Evolutionary conservation across 2,113 vertebrate species (phyloP), one percentile per base, ranked within the genome.

Genomic region (Paralichthys olivaceus): DNA sequence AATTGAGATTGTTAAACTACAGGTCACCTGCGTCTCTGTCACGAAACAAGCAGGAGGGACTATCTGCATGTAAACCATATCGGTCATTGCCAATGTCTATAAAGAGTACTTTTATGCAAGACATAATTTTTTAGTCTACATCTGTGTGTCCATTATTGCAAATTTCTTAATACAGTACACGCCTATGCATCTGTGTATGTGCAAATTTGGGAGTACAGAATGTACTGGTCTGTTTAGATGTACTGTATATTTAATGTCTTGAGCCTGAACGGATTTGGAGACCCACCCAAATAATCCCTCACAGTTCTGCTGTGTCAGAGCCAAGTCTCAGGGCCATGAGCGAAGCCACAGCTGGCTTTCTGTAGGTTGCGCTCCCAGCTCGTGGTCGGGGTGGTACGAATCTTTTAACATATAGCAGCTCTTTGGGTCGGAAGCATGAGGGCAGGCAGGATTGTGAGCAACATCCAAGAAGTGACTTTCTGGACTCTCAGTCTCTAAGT

Each of bases 311-410:
- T 79, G 74, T 20, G 51, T 81, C 53, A 73, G 74, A 83, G 87
- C 86, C 87, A 91, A 87, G 79, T 87, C 79, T 87, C 84, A 77
- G 28, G 75, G 72, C 65, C 68, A 61, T 88, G 89, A 94, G 65
- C 69, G 28, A 78, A 91, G 85, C 80, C 76, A 89, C 90, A 93
- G 91, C 91, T 94, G 92, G 85, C 66, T 77, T 57, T 74, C 47
- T 85, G 78, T 64, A 81, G 81, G 20, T 70, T 87, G 51, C 28
- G 73, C 66, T 88, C 81, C 73, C 75, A 86, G 60, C 68, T 59
- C 78, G 82, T 84, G 73, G 69, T 19, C 86, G 67, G 71, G 64
- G 11, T 71, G 76, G 72, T 87, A 78, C 7, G 22, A 69, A 85
- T 87, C 54, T 68, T 49, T 80, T 83, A 85, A 81, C 28, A 71